phyloP scores from a whole-genome alignment of 2,797 vertebrate species.

The Chaetophractus vellerosus region DNA sequence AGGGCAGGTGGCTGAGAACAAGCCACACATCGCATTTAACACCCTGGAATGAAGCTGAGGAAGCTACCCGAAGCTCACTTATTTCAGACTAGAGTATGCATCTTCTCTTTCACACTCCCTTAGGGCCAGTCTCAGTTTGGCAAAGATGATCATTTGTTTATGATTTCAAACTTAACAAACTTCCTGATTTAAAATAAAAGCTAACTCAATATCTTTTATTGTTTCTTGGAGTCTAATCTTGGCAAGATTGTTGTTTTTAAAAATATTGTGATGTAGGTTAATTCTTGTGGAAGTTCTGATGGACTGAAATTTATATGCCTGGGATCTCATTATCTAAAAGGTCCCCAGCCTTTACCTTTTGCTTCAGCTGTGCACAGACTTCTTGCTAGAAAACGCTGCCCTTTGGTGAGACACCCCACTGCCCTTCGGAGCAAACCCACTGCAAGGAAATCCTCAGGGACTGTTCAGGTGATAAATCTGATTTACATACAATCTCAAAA shows the following conservation, averaged over 20 bases:
- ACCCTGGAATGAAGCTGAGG: not conserved
- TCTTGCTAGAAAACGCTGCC: slow-evolving; percentile 1
- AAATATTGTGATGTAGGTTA: slow-evolving; percentile 63
- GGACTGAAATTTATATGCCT: slow-evolving; percentile 14
- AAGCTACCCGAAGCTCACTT: accelerated
- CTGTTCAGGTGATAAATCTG: not conserved
- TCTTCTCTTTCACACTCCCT: slow-evolving; percentile 10
- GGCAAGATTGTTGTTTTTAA: slow-evolving; percentile 66
- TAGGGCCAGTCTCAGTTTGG: slow-evolving; percentile 49
- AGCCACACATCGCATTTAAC: not conserved
- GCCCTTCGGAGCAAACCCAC: not conserved
- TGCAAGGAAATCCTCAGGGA: not conserved
- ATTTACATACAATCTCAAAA: not conserved
- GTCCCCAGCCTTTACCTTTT: not conserved
- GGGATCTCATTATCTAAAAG: slow-evolving; percentile 46
- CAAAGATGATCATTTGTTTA: slow-evolving; percentile 77
- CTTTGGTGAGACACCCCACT: not conserved
- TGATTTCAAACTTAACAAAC: slow-evolving; percentile 73
- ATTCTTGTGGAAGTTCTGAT: slow-evolving; percentile 65
- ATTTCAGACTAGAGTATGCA: not conserved
- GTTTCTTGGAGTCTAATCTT: slow-evolving; percentile 81
- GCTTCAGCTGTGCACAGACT: not conserved
- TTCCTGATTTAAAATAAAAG: slow-evolving; percentile 74
- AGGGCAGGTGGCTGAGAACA: not conserved
- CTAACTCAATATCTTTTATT: slow-evolving; percentile 82